phyloP scores from a whole-genome alignment of 2,113 vertebrate species.

The Halcyon malimbica region DNA sequence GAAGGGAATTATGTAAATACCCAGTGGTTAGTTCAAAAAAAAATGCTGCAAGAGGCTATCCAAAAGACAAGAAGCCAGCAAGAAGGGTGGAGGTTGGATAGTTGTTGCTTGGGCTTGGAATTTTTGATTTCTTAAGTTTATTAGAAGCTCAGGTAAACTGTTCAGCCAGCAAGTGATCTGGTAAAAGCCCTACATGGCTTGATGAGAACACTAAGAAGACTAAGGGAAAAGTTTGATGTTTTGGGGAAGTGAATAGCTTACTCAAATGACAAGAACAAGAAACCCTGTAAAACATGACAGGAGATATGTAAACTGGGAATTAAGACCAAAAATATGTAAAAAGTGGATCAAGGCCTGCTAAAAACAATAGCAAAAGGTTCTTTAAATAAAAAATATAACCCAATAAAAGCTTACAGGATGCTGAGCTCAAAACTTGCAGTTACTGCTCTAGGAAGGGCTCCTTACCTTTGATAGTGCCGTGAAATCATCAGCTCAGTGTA shows the following conservation, averaged over 20 bases:
- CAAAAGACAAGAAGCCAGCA: not conserved
- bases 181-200: not conserved
- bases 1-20: not conserved
- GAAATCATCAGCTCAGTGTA: not conserved
- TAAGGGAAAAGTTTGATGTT: not conserved
- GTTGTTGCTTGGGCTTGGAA: not conserved
- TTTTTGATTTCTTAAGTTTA: not conserved
- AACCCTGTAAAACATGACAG: not conserved
- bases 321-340: not conserved
- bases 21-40: not conserved
- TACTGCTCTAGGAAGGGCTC: not conserved
- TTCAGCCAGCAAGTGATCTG: not conserved
- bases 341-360: not conserved
- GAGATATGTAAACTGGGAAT: not conserved
- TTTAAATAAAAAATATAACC: not conserved
- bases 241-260: not conserved
- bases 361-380: not conserved
- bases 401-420: not conserved
- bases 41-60: not conserved
- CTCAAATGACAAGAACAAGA: not conserved
- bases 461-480: not conserved
- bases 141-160: not conserved
- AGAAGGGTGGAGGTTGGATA: not conserved
- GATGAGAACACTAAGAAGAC: not conserved
- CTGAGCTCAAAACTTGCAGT: not conserved